Base-by-base conservation (phyloP, 2,888 invertebrate species). In the Zygogramma bicolorata region DNA sequence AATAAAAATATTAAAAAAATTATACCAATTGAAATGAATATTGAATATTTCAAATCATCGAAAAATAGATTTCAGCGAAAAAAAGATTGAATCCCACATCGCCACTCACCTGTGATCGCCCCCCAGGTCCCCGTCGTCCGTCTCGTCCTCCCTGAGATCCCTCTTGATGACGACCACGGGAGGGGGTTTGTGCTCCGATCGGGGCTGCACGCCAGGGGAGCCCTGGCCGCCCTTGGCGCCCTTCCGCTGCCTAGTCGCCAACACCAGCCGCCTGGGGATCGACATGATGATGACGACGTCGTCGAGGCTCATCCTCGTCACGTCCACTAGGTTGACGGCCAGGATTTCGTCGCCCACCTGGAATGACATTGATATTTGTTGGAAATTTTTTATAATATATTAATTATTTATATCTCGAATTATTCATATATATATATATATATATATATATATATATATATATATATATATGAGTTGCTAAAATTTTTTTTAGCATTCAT, bases 261-360 rank as follows among this genome's bases (percentile, higher is more conserved):
- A 91, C 77, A 99, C 93, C 84, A 99, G 90, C 81, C 99, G 92
- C 84, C 98, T 92, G 5, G 99, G 99, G 89, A 99, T 99, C 84
- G 98, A 98, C 97, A 99, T 98, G 83, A 99, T 97, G 84, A 99
- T 97, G 80, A 99, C 99, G 77, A 99, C 99, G 88, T 99, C 99
- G 88, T 99, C 99, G 83, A 99, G 90, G 79, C 97, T 97, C 98
- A 99, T 99, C 84, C 95, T 93, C 77, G 97, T 95, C 80, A 99
- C 99, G 87, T 98, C 98, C 79, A 99, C 99, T 84, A 98, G 90
- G 88, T 99, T 99, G 71, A 99, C 98, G 40, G 98, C 97, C 81
- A 99, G 89, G 85, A 99, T 98, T 90, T 99, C 99, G 88, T 99
- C 99, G 58, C 98, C 98, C 63, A 99, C 98, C 91, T 94, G 84